Conservation (phyloP, 2,888 invertebrate genomes). For the Campoletis raptor region DNA sequence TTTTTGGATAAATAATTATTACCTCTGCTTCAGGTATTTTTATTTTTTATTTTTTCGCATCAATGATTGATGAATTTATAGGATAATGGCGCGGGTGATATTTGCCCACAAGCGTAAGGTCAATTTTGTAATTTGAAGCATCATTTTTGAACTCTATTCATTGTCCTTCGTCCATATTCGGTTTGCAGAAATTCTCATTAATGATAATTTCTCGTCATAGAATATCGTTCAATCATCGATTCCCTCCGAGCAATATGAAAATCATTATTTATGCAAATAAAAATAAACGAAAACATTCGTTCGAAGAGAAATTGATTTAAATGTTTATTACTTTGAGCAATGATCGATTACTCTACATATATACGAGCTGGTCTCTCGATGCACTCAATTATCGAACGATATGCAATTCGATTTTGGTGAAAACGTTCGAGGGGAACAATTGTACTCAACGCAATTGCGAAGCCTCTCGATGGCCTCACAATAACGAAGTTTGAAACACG, state of each 20-base stretch:
- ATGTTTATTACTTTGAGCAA: neutral
- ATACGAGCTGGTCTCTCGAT: neutral
- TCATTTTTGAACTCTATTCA: neutral
- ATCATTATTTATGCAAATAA: neutral
- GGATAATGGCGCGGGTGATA: neutral
- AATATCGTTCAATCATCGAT: neutral
- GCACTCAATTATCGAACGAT: neutral
- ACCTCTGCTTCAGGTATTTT: neutral
- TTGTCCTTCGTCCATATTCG: neutral
- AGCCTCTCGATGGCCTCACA: neutral
- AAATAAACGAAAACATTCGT: neutral
- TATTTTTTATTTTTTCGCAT: neutral
- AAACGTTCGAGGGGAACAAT: slow-evolving; percentile 11
- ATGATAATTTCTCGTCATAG: neutral
- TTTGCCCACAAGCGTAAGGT: neutral
- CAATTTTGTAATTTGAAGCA: neutral
- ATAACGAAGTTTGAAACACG: slow-evolving; percentile 18
- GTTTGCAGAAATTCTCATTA: neutral
- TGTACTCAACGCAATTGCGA: neutral
- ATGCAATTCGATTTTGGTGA: neutral
- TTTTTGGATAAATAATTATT: neutral
- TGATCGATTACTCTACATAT: neutral
- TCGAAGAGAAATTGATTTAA: neutral
- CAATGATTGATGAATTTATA: neutral
- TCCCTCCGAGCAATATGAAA: neutral